Base-by-base conservation (phyloP, 2,113 vertebrate species). In the Lagopus leucura region DNA sequence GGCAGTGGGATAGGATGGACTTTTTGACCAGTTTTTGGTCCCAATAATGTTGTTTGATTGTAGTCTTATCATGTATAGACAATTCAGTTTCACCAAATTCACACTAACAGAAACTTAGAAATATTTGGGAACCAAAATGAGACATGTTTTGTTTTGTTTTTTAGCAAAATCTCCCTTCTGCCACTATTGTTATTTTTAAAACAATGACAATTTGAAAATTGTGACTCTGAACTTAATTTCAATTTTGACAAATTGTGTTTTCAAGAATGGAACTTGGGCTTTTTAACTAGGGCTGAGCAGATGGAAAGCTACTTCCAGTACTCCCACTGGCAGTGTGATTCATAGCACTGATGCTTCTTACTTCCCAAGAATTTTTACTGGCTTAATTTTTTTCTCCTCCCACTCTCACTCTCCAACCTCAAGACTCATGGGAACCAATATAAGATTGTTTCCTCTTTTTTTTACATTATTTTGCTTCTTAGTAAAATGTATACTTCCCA, bases 221-320 rank as follows among this genome's bases (percentile, higher is more conserved):
- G 43, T 75, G 43, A 65, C 43, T 25, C 27, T 70, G 42, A 81
- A 45, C 11, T 71, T 4, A 3, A 6, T 42, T 91, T 88, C 36
- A 60, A 4, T 83, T 92, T 83, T 95, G 18, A 70, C 40, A 55
- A 93, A 71, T 10, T 52, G 9, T 63, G 10, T 60, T 93, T 90
- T 75, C 52, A 67, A 74, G 73, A 6, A 81, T 32, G 24, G 50
- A 76, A 79, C 57, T 42, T 78, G 50, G 58, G 55, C 30, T 58
- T 43, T 70, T 17, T 50, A 24, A 24, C 21, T 50, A 13, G 42
- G 42, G 27, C 57, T 66, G 78, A 95, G 75, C 93, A 95, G 93
- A 95, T 91, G 93, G 87, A 92, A 92, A 92, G 57, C 54, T 66
- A 45, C 70, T 86, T 91, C 52, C 86, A 47, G 40, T 72, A 79